Percentiles rank a stretch among this genome's conserved stretches.
These are phyloP conservation scores for Chrysogorgia sp. DNA, from an alignment of 92 coral and sea anemone genomes.

Conservation along the genomic window DNA sequence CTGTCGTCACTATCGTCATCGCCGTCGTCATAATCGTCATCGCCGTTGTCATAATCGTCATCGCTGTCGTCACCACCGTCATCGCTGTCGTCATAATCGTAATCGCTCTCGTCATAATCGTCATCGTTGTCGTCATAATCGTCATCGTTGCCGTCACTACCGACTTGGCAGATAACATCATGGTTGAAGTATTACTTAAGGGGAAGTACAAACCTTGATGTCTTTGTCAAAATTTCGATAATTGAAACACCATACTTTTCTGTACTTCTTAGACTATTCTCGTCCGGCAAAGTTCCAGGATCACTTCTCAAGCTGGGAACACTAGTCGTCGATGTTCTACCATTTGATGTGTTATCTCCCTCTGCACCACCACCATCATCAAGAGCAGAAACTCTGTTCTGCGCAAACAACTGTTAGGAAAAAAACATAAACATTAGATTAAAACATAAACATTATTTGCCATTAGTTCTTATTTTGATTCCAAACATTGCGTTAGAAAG, in stretches of 20 bases:
- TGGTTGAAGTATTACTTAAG: too few species aligned
- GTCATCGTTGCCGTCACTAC: too few species aligned
- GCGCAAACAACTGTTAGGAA: slow-evolving; percentile 68
- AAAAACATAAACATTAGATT: background rate
- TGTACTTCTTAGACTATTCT: slow-evolving; percentile 23
- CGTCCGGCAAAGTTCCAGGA: slow-evolving; percentile 34
- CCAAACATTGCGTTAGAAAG: too few species aligned
- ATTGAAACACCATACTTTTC: slow-evolving; percentile 54
- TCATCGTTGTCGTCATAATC: background rate
- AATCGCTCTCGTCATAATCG: background rate
- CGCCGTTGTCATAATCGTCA: background rate
- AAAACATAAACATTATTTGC: too few species aligned
- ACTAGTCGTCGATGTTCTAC: slow-evolving; percentile 49
- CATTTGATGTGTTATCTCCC: slow-evolving; percentile 75
- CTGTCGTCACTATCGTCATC: background rate
- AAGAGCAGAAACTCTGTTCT: slow-evolving; percentile 81
- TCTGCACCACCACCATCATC: slow-evolving; percentile 15
- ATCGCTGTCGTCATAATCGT: background rate
- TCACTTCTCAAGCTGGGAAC: slow-evolving; percentile 42
- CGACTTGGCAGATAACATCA: too few species aligned
- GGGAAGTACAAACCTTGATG: slow-evolving; percentile 68
- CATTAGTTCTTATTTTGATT: too few species aligned
- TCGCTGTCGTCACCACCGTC: background rate
- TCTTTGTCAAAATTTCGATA: slow-evolving; percentile 74
- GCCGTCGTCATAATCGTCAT: background rate